Conservation (phyloP, 2,888 invertebrate species). For the Acronicta aceris region DNA sequence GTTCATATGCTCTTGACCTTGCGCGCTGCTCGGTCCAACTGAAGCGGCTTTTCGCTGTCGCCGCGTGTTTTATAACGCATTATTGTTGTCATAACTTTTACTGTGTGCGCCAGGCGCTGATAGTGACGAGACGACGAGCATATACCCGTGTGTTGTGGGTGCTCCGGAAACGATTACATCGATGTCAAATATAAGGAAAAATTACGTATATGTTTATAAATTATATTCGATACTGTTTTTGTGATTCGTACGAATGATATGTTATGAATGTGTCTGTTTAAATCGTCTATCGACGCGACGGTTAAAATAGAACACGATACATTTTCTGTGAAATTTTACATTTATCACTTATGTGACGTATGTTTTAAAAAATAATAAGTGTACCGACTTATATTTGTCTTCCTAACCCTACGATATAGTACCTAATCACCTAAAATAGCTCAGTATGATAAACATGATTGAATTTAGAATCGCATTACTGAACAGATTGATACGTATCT, state of each 20-base stretch:
- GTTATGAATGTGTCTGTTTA: slow-evolving; percentile 19
- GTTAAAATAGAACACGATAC: slow-evolving; percentile 1
- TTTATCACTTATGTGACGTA: slow-evolving; percentile 10
- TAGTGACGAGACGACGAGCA: slow-evolving; percentile 37
- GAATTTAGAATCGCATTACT: slow-evolving; percentile 5
- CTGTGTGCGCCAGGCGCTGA: slow-evolving; percentile 61
- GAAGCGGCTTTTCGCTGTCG: slow-evolving; percentile 81
- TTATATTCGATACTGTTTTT: slow-evolving; percentile 6
- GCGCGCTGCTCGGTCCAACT: slow-evolving; percentile 79
- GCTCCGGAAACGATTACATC: slow-evolving; percentile 36
- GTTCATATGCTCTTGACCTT: slow-evolving; percentile 86
- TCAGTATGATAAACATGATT: slow-evolving; percentile 7
- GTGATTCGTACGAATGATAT: slow-evolving; percentile 6
- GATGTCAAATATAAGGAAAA: slow-evolving; percentile 25
- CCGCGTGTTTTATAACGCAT: slow-evolving; percentile 85
- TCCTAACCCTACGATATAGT: neutral
- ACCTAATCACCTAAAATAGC: neutral
- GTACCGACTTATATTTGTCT: slow-evolving; percentile 12
- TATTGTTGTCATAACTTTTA: slow-evolving; percentile 86
- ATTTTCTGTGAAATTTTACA: slow-evolving; percentile 4
- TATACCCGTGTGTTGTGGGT: slow-evolving; percentile 25
- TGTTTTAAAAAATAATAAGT: no score
- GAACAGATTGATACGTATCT: neutral
- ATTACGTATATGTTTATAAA: slow-evolving; percentile 23
- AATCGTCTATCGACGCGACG: neutral